Base-by-base conservation (phyloP, 2,797 vertebrate genomes). In the Eulemur mongoz region DNA sequence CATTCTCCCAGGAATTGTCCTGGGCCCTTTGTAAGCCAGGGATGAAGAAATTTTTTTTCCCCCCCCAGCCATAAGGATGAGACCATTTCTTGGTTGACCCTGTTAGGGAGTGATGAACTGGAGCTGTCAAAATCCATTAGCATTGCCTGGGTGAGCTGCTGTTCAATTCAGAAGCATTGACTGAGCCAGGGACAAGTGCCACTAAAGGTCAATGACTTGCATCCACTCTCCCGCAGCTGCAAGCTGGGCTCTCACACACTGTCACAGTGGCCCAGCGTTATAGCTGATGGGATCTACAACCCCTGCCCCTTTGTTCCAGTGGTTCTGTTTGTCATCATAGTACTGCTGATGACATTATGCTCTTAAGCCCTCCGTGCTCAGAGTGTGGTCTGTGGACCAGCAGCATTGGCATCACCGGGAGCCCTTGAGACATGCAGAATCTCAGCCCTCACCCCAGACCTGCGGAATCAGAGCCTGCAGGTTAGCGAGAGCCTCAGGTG, bases 71-170 rank as follows among this genome's bases (percentile, higher is more conserved):
- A 80, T 81, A 96, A 93, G 15, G 30, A 45, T 43, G 80, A 82
- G 76, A 57, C 52, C 30, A 25, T 38, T 85, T 91, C 59, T 89
- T 76, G 80, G 80, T 43, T 96, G 96, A 95, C 63, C 80, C 91
- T 93, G 65, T 92, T 84, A 88, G 59, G 86, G 54, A 59, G 27
- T 61, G 69, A 59, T 93, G 86, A 94, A 89, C 88, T 25, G 25
- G 89, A 89, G 91, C 82, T 17, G 72, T 93, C 96, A 96, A 91
- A 90, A 83, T 13, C 52, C 79, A 89, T 97, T 90, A 96, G 95
- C 65, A 7, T 11, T 27, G 63, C 40, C 81, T 3, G 20, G 6
- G 57, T 70, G 94, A 97, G 82, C 63, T 52, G 65, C 95, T 88
- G 57, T 75, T 97, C 88, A 86, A 11, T 94, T 93, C n/a, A 54